Evolutionary conservation across 92 coral and sea anemone genomes (phyloP).

Genomic region (Actinernus sp.): DNA sequence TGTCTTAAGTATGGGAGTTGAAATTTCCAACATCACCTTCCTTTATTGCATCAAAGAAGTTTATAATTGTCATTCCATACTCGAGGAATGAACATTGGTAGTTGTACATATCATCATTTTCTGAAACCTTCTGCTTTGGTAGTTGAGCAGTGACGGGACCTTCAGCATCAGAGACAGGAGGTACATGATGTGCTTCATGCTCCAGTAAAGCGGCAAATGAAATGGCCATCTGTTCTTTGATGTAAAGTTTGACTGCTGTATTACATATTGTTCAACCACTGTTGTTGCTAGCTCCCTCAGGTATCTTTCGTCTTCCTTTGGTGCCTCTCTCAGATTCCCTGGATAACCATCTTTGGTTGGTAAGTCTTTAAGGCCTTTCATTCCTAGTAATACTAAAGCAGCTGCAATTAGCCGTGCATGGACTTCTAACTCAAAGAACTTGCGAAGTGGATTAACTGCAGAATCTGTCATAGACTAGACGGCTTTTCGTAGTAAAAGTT

Average conservation of each 20-base stretch:
- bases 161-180: constrained; percentile 24
- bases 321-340: constrained; percentile 23
- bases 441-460: constrained; percentile 23
- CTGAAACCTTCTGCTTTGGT: constrained; percentile 15
- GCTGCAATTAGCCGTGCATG: constrained; percentile 41
- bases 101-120: constrained; percentile 68
- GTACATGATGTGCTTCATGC: constrained; percentile 58
- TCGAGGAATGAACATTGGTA: constrained; percentile 69
- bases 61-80: constrained; percentile 58
- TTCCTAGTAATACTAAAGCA: constrained; percentile 25
- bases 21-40: constrained; percentile 82
- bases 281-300: constrained; percentile 28
- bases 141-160: constrained; percentile 7
- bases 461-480: too few species aligned
- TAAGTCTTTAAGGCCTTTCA: constrained; percentile 12
- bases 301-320: constrained; percentile 37
- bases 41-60: constrained; percentile 65
- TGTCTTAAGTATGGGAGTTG: constrained; percentile 57
- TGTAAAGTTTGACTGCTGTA: constrained; percentile 16
- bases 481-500: constrained; percentile 59
- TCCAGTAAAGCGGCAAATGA: constrained; percentile 16
- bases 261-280: constrained; percentile 6
- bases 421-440: constrained; percentile 21
- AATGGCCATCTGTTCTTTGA: constrained; percentile 59
- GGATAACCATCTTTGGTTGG: constrained; percentile 19